Conservation (phyloP, 2,113 vertebrate genomes). For the Scomber scombrus region DNA sequence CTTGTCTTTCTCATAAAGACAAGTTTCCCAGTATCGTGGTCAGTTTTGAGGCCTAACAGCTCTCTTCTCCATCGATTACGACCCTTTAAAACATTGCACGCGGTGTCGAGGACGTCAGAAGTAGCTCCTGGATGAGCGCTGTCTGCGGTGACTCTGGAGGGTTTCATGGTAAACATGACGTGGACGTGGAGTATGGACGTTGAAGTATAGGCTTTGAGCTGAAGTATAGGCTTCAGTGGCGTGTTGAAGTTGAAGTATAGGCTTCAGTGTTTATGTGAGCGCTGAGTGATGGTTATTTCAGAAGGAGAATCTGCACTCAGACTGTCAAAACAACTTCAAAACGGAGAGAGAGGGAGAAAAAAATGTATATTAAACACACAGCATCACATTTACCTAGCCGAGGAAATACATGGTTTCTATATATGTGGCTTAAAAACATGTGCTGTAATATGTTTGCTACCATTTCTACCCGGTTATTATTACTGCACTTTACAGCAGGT, state of each 20-base stretch:
- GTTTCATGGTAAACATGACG: too few species aligned
- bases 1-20: too few species aligned
- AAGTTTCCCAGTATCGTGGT: too few species aligned
- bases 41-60: too few species aligned
- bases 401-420: constrained; percentile 1
- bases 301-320: background rate
- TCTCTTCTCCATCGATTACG: too few species aligned
- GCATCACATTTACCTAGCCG: background rate
- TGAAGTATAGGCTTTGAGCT: constrained; percentile 27
- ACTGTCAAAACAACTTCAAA: constrained; percentile 15
- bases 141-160: too few species aligned
- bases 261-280: constrained; percentile 35
- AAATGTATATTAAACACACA: constrained; percentile 4
- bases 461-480: constrained; percentile 5
- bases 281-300: constrained; percentile 27
- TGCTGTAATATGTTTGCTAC: constrained; percentile 42
- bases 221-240: constrained; percentile 38
- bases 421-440: constrained; percentile 32
- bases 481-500: constrained; percentile 30
- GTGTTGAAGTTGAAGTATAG: constrained; percentile 51
- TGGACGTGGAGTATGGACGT: background rate
- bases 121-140: too few species aligned
- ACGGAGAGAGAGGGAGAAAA: background rate
- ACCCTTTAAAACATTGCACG: too few species aligned
- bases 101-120: too few species aligned